phyloP scores from a whole-genome alignment of 2,113 vertebrate species.

The Coregonus clupeaformis region DNA sequence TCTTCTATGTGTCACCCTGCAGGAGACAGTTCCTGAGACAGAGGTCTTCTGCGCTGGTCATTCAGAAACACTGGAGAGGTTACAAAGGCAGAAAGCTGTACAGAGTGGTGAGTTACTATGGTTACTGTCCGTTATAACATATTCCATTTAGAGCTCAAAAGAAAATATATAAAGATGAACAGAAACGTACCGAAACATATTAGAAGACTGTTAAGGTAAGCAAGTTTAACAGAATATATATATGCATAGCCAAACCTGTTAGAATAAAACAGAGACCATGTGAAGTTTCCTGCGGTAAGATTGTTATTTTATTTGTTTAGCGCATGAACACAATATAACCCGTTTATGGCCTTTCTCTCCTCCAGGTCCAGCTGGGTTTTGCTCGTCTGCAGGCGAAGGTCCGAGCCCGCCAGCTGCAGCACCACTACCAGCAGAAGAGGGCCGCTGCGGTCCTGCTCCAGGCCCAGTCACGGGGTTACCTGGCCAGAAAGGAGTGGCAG shows the following conservation, averaged over 20 bases:
- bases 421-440: slow-evolving; percentile 72
- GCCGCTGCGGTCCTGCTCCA: slow-evolving; percentile 74
- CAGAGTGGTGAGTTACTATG: slow-evolving; percentile 73
- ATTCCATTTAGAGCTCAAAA: too few species aligned
- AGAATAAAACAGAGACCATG: too few species aligned
- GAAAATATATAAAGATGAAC: too few species aligned
- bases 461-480: slow-evolving; percentile 75
- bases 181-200: too few species aligned
- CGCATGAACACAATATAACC: too few species aligned
- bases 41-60: slow-evolving; percentile 74
- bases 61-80: slow-evolving; percentile 88
- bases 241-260: too few species aligned
- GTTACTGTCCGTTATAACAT: too few species aligned
- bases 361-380: slow-evolving; percentile 83
- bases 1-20: slow-evolving; percentile 19
- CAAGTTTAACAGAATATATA: too few species aligned
- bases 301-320: too few species aligned
- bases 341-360: background rate
- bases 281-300: too few species aligned
- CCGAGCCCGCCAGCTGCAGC: slow-evolving; percentile 73
- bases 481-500: slow-evolving; percentile 74
- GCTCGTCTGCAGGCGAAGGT: slow-evolving; percentile 86
- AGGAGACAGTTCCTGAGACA: slow-evolving; percentile 85
- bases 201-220: too few species aligned
- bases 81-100: slow-evolving; percentile 78